These are phyloP conservation scores for Adrianichthys oophorus DNA, from an alignment of 2,797 vertebrate species.

Conservation along the genomic window DNA sequence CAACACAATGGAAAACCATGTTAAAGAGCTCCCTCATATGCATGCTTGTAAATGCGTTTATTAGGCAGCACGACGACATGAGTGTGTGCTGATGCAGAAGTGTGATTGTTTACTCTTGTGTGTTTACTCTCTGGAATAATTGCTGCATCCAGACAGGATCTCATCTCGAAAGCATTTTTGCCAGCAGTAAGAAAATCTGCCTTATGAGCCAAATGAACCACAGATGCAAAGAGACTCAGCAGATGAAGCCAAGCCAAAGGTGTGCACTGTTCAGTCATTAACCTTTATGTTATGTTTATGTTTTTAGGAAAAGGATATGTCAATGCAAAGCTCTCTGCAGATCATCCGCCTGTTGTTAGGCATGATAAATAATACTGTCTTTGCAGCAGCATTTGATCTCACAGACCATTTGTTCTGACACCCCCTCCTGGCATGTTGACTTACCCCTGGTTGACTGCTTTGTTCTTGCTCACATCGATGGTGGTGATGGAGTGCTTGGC, in stretches of 20 bases:
- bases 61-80: too few species aligned
- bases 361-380: slow-evolving; percentile 20
- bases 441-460: slow-evolving; percentile 80
- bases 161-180: slow-evolving; percentile 44
- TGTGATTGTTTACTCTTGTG: slow-evolving; percentile 3
- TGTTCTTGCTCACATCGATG: slow-evolving; percentile 86
- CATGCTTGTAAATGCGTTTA: too few species aligned
- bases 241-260: slow-evolving; percentile 23
- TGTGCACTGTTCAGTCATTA: too few species aligned
- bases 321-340: slow-evolving; percentile 17
- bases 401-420: slow-evolving; percentile 30
- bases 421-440: slow-evolving; percentile 44
- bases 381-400: slow-evolving; percentile 18
- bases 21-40: too few species aligned
- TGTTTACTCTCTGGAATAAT: slow-evolving; percentile 30
- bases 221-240: slow-evolving; percentile 29
- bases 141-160: slow-evolving; percentile 29
- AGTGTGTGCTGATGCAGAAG: not conserved
- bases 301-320: not conserved
- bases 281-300: not conserved
- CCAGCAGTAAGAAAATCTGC: slow-evolving; percentile 15
- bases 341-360: slow-evolving; percentile 10
- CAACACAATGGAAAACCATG: too few species aligned
- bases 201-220: slow-evolving; percentile 23
- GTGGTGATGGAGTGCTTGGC: slow-evolving; percentile 97